These are phyloP conservation scores for Bhutanitis thaidina DNA, from an alignment of 2,888 invertebrate genomes.

Conservation along the genomic window DNA sequence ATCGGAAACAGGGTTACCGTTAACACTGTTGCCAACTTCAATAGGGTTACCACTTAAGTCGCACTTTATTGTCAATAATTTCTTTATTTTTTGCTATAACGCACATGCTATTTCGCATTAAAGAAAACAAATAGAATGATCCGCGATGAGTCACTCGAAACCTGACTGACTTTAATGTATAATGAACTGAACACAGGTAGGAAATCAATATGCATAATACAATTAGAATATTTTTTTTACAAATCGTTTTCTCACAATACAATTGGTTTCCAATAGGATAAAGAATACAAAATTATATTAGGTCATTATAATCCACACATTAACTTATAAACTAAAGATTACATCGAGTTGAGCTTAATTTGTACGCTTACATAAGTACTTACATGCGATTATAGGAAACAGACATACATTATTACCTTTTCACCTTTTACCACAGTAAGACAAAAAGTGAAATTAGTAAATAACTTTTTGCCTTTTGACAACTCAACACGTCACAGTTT, in stretches of 20 bases:
- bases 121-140: constrained; percentile 13
- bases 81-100: too few relatives aligned
- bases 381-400: constrained; percentile 4
- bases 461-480: constrained; percentile 3
- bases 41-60: constrained; percentile 1
- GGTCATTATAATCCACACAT: neutral
- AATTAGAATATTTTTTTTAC: constrained; percentile 7
- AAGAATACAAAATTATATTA: neutral
- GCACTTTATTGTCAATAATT: too few relatives aligned
- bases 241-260: constrained; percentile 7
- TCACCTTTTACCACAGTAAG: neutral
- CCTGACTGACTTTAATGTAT: neutral
- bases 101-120: constrained; percentile 1
- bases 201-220: constrained; percentile 1
- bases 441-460: neutral
- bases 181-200: constrained; percentile 1
- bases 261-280: constrained; percentile 4
- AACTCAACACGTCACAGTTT: constrained; percentile 8
- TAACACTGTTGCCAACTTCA: constrained; percentile 26
- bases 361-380: constrained; percentile 5
- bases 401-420: neutral
- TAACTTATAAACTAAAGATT: neutral
- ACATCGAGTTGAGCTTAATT: neutral
- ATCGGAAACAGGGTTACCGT: constrained; percentile 20
- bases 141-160: constrained; percentile 9